Percentiles rank a stretch among this genome's conserved stretches.
phyloP scores from a whole-genome alignment of 2,797 vertebrate genomes.

The Tamandua tetradactyla region DNA sequence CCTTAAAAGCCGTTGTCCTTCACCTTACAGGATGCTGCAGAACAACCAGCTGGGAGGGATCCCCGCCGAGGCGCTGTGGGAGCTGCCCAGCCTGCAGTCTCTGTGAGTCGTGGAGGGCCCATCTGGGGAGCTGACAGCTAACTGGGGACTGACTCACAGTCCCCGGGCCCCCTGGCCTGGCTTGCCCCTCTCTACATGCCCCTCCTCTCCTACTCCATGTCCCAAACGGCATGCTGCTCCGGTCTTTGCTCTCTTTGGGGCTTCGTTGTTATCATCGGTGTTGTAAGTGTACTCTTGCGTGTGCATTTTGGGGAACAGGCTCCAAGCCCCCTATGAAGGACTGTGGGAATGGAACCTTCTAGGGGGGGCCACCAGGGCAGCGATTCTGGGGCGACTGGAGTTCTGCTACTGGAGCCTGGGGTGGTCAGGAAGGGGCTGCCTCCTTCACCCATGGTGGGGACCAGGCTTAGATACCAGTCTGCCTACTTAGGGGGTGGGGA shows the following conservation, averaged over 20 bases:
- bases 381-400: background rate
- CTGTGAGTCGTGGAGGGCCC: constrained; percentile 90
- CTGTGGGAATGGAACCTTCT: constrained; percentile 78
- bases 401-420: constrained; percentile 29
- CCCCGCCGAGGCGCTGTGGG: constrained; percentile 93
- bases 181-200: constrained; percentile 65
- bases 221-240: background rate
- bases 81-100: constrained; percentile 95
- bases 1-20: constrained; percentile 57
- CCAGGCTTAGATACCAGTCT: constrained; percentile 1
- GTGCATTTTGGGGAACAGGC: constrained; percentile 34
- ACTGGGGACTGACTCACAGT: constrained; percentile 67
- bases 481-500: background rate
- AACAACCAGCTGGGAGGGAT: constrained; percentile 94
- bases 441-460: background rate
- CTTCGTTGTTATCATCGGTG: background rate
- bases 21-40: constrained; percentile 93
- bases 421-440: background rate
- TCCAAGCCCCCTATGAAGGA: constrained; percentile 24
- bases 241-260: background rate
- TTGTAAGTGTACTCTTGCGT: background rate
- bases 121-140: constrained; percentile 26
- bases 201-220: constrained; percentile 67
- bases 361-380: constrained; percentile 73
- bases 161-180: background rate